These are phyloP conservation scores for Brachirus orientalis DNA, from an alignment of 2,113 vertebrate genomes.

Conservation along the genomic window DNA sequence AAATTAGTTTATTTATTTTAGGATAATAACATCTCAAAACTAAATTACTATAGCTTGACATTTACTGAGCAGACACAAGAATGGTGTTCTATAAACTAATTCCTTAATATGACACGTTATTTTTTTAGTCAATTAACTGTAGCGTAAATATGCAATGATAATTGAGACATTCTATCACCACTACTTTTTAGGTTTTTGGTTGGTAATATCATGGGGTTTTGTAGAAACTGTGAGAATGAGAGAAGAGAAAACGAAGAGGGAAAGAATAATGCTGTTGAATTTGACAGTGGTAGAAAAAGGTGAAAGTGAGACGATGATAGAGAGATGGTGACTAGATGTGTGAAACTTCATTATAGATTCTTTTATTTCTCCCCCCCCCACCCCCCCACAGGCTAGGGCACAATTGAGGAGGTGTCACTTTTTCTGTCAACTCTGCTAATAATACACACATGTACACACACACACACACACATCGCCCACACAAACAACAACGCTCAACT, in stretches of 20 bases:
- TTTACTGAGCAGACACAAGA: too few relatives aligned
- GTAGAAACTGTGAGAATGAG: not conserved
- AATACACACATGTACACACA: conserved; percentile 6
- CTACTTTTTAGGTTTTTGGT: too few relatives aligned
- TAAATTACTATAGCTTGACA: too few relatives aligned
- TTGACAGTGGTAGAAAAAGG: conserved; percentile 2
- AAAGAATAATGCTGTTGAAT: not conserved
- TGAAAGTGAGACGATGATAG: conserved; percentile 2
- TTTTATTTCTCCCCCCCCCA: not conserved
- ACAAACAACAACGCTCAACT: not conserved
- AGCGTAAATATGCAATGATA: too few relatives aligned
- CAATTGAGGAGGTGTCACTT: conserved; percentile 13
- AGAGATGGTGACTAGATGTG: not conserved
- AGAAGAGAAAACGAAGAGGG: not conserved
- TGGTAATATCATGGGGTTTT: too few relatives aligned
- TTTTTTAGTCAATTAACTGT: not conserved
- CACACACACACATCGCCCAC: not conserved
- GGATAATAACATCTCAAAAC: too few relatives aligned
- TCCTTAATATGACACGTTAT: not conserved
- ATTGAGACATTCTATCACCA: too few relatives aligned
- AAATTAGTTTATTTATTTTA: too few relatives aligned
- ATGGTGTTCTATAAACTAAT: not conserved
- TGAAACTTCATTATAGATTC: conserved; percentile 21
- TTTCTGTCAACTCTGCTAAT: conserved; percentile 9
- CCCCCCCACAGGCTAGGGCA: not conserved